phyloP scores from a whole-genome alignment of 2,888 invertebrate genomes.

The Euplagia quadripunctaria region DNA sequence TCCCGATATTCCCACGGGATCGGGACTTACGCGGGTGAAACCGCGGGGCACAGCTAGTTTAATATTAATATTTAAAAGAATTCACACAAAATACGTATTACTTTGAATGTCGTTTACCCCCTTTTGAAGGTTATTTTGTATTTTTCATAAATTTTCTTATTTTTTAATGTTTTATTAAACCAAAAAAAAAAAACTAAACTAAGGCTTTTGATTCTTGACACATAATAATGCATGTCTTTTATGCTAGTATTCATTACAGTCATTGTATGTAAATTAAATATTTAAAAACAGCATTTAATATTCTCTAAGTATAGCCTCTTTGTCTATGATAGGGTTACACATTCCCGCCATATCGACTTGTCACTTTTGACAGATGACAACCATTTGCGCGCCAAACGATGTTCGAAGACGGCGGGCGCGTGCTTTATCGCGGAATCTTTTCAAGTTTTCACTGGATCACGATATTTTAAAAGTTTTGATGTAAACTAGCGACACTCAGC shows the following conservation, averaged over 20 bases:
- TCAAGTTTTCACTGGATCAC: slow-evolving; percentile 29
- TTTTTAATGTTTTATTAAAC: no score
- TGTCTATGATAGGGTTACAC: slow-evolving; percentile 58
- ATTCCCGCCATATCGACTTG: slow-evolving; percentile 58
- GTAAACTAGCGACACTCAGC: neutral
- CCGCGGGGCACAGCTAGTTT: no score
- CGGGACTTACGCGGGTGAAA: no score
- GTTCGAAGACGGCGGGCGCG: slow-evolving; percentile 69
- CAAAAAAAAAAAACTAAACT: no score
- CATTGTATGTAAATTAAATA: neutral
- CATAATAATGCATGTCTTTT: no score
- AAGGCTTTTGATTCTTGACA: no score
- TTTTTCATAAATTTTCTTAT: no score
- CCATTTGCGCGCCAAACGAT: slow-evolving; percentile 73
- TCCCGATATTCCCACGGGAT: no score
- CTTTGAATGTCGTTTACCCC: no score
- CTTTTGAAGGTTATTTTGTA: no score
- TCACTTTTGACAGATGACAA: slow-evolving; percentile 68
- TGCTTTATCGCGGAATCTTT: slow-evolving; percentile 60
- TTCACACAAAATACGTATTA: no score
- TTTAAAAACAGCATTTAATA: neutral
- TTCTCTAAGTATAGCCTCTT: slow-evolving; percentile 11
- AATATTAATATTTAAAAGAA: no score
- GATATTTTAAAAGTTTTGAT: neutral
- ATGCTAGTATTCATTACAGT: neutral